Base-by-base conservation (phyloP, 2,888 invertebrate species). In the Caenorhabditis doughertyi region DNA sequence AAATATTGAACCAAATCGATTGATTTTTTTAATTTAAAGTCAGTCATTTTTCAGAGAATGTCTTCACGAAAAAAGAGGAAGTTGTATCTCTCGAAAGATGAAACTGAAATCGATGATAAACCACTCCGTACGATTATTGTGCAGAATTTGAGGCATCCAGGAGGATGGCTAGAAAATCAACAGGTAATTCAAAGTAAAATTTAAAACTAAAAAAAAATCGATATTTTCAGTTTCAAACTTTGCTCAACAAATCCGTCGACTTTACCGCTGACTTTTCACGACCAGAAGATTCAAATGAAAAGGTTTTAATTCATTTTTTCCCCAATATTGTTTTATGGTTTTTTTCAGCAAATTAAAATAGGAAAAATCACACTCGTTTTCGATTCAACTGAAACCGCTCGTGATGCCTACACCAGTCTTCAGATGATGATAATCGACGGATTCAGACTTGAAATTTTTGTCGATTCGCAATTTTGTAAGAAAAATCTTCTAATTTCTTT, bases 391-490 rank as follows among this genome's bases (percentile, higher is more conserved):
- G 81, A 79, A 25, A 51, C 72, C 8, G 86, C 86, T 4, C 79
- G 81, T 21, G 67, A 65, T 8, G 79, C 83, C 11, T 84, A 81
- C 35, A 64, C 58, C n/a, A 76, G 18, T 8, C 56, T 86, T 27
- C 79, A 74, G 23, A 81, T 70, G 44, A 44, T 73, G 68, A 47
- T 65, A 11, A 58, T 86, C 18, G 86, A 86, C 49, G 86, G 86
- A 47, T 47, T 16, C 3, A 27, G 58, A 13, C 55, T 79, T 5
- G 56, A 25, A 25, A 47, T 72, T 1, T 49, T 55, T 0, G 83
- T 83, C 1, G 79, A 81, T 51, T 53, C 79, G 3, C 35, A 18
- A n/a, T 86, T 86, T 58, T 81, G 85, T 86, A 49, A 70, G 84
- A 32, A 58, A 32, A 60, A 53, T 7, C 18, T 2, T n/a, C n/a